Evolutionary conservation across 1,140 invertebrate genomes (phyloP).

Genomic region (Adoxophyes honmai): DNA sequence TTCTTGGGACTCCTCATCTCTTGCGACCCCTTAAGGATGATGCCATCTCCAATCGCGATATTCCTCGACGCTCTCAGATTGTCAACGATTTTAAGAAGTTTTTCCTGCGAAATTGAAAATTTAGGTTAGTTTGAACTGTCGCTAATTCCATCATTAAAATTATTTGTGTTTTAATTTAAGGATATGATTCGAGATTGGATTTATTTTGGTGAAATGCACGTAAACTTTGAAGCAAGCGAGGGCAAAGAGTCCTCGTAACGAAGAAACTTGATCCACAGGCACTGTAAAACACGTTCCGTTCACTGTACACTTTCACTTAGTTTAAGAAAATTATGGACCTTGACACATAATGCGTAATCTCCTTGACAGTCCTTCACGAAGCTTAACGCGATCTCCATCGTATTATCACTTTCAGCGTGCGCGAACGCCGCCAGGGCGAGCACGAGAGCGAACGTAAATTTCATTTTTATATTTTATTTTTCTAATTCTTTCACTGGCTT

Average conservation of each 20-base stretch:
- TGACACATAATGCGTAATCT: slow-evolving; percentile 64
- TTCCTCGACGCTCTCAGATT: slow-evolving; percentile 53
- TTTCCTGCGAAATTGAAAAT: slow-evolving; percentile 57
- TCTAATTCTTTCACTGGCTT: slow-evolving; percentile 32
- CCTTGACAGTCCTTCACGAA: slow-evolving; percentile 66
- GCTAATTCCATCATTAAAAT: no score
- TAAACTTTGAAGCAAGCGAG: slow-evolving; percentile 15
- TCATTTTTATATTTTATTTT: slow-evolving; percentile 53
- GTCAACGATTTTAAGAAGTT: slow-evolving; percentile 62
- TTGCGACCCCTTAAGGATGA: slow-evolving; percentile 54
- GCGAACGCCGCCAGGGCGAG: slow-evolving; percentile 43
- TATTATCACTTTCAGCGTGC: slow-evolving; percentile 50
- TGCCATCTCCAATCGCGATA: slow-evolving; percentile 56
- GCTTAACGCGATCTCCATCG: slow-evolving; percentile 55
- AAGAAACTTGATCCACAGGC: slow-evolving; percentile 22
- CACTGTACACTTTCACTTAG: slow-evolving; percentile 64
- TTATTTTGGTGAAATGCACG: no score
- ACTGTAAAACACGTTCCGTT: slow-evolving; percentile 38
- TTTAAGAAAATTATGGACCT: slow-evolving; percentile 61
- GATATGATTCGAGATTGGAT: no score
- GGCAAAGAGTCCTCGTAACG: slow-evolving; percentile 15
- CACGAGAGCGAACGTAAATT: slow-evolving; percentile 40
- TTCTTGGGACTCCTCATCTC: slow-evolving; percentile 46
- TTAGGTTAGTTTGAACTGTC: neutral
- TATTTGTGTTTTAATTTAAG: no score